Percentiles rank a stretch among this genome's conserved stretches.
Conservation (phyloP, 2,113 vertebrate genomes). For the Microtus richardsoni region DNA sequence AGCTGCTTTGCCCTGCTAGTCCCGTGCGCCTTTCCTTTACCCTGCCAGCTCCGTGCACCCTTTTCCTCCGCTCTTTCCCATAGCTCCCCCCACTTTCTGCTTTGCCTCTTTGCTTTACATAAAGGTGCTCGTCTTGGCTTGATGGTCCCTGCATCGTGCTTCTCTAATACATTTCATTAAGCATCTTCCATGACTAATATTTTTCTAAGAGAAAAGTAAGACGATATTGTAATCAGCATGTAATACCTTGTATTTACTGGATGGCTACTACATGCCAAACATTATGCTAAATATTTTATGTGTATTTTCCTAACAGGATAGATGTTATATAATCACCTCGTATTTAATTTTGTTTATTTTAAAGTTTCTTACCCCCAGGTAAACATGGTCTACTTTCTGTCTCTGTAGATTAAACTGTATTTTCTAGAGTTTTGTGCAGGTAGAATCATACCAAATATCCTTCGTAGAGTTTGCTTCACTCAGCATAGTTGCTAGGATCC, state of each 20-base stretch:
- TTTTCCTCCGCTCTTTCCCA: neutral
- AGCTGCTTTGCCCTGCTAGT: neutral
- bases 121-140: neutral
- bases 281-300: neutral
- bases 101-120: neutral
- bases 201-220: conserved; percentile 25
- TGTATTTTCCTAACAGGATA: neutral
- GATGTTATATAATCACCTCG: neutral
- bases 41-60: neutral
- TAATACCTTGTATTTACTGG: conserved; percentile 39
- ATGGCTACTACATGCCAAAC: neutral
- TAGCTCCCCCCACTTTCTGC: neutral
- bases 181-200: conserved; percentile 19
- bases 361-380: neutral
- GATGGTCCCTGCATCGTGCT: neutral
- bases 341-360: neutral
- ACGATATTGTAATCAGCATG: neutral
- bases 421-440: neutral
- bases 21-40: neutral
- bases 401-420: neutral
- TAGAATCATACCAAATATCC: neutral
- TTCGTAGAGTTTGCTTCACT: neutral
- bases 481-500: neutral
- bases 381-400: neutral
- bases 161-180: conserved; percentile 35